Percentiles rank a stretch among this genome's conserved stretches.
These are phyloP conservation scores for Chrysopa pallens DNA, from an alignment of 1,140 invertebrate species.

Conservation along the genomic window DNA sequence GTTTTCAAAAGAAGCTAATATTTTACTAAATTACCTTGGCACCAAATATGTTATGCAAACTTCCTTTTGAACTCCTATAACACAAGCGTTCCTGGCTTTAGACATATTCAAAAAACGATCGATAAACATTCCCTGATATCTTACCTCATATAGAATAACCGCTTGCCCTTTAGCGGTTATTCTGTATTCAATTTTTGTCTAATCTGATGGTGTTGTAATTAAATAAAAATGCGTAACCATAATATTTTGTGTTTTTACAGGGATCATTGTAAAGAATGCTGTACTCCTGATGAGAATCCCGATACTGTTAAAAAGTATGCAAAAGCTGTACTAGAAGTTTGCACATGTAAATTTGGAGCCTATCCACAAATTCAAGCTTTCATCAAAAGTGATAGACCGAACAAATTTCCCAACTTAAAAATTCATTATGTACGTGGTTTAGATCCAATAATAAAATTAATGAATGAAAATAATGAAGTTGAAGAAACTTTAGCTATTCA, in stretches of 20 bases:
- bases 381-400: constrained; percentile 70
- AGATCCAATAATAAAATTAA: constrained; percentile 81
- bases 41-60: too few relatives aligned
- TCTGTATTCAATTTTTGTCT: too few relatives aligned
- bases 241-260: constrained; percentile 21
- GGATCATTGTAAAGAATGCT: constrained; percentile 59
- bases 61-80: too few relatives aligned
- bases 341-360: constrained; percentile 86
- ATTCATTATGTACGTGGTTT: constrained; percentile 80
- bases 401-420: constrained; percentile 73
- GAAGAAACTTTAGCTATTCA: constrained; percentile 82
- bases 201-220: too few relatives aligned
- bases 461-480: constrained; percentile 64
- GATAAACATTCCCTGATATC: neutral
- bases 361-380: constrained; percentile 95
- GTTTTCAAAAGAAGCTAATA: too few relatives aligned
- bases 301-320: constrained; percentile 53
- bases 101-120: too few relatives aligned
- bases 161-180: too few relatives aligned
- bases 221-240: neutral
- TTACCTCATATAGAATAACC: constrained; percentile 1
- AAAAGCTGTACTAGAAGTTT: constrained; percentile 76
- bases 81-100: too few relatives aligned
- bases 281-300: constrained; percentile 41
- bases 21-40: too few relatives aligned